Evolutionary conservation across 2,113 vertebrate genomes (phyloP), one percentile per base, ranked within the genome.

Genomic region (Bambusicola thoracicus): DNA sequence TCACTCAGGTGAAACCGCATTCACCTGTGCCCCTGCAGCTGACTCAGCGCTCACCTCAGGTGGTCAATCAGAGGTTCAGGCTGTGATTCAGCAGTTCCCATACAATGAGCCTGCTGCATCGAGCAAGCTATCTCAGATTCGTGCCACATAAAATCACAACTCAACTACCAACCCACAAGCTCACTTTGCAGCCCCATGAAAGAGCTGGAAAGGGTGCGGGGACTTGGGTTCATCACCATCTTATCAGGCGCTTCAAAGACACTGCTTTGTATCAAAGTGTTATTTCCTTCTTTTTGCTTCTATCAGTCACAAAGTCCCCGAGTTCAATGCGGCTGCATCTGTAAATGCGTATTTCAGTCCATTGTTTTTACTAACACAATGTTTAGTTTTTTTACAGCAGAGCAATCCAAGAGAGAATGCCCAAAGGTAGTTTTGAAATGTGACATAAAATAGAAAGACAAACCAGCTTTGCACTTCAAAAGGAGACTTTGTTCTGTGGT

Each of bases 401-500:
- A 84, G 62, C 63, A 46, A 48, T 90, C 83, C 75, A 56, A 53
- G 38, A 51, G 38, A 73, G 58, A 89, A 95, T 84, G 84, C 84
- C 95, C 92, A 93, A 87, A 88, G 90, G 84, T 79, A 90, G 55
- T 44, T 49, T 32, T 53, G 80, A 87, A 89, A 89, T 87, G 53
- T 84, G 88, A 92, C 69, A 90, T 51, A 32, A 96, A 89, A 67
- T 18, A 62, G 66, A 43, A 80, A 82, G 72, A 44, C 17, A 85
- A 89, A 85, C 48, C 43, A 91, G 36, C 65, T 83, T 62, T 53
- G 32, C 53, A 73, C 81, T 90, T 87, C 75, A 76, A 96, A 94
- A 85, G 81, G 44, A 75, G 82, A 55, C 51, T 73, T 55, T 70
- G 69, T 30, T 90, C 82, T 78, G 61, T 43, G 34, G 24, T n/a